A percentile compares a stretch with the other conserved stretches of the same genome.
Evolutionary conservation across 2,113 vertebrate genomes (phyloP).

Genomic region (Gavia stellata): DNA sequence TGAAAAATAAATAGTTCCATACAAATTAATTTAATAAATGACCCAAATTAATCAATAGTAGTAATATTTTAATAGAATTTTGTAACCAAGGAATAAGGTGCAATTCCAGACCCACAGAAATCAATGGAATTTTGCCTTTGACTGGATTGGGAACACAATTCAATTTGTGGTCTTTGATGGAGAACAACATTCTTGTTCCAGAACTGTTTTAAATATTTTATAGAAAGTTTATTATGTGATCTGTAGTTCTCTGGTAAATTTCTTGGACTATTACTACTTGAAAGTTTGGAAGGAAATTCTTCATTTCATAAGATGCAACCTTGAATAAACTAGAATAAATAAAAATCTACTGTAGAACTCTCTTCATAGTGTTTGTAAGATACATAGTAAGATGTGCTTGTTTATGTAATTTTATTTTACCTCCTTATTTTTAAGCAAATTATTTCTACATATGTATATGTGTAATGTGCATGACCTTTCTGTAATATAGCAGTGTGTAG

Average conservation of each 20-base stretch:
- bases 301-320: background rate
- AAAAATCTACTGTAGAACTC: background rate
- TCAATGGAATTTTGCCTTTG: background rate
- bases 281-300: background rate
- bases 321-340: background rate
- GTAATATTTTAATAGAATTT: background rate
- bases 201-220: background rate
- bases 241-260: background rate
- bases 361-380: background rate
- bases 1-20: background rate
- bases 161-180: background rate
- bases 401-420: background rate
- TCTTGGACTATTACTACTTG: background rate
- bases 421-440: background rate
- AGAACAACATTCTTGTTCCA: background rate
- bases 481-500: background rate
- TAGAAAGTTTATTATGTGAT: background rate
- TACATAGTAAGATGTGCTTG: background rate
- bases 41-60: background rate
- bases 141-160: background rate
- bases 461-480: background rate
- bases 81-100: background rate
- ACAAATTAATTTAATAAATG: background rate
- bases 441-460: background rate
- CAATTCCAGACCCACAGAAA: background rate